phyloP scores from a whole-genome alignment of 2,888 invertebrate species.

The Octonoba sinensis region DNA sequence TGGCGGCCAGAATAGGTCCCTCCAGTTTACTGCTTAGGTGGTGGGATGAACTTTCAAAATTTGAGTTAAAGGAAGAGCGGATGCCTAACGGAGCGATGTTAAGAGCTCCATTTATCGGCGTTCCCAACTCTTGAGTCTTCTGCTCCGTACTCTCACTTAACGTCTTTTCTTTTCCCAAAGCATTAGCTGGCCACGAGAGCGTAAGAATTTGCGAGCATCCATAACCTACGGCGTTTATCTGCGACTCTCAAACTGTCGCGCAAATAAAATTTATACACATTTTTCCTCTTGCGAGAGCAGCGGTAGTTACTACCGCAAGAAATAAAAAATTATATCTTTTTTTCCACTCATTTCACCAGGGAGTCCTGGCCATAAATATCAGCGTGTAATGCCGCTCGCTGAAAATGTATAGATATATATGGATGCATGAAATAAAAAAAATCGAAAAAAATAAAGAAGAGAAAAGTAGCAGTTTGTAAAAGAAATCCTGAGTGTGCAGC shows the following conservation, averaged over 20 bases:
- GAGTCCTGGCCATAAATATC: slow-evolving; percentile 55
- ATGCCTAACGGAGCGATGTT: slow-evolving; percentile 47
- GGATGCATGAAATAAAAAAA: slow-evolving; percentile 5
- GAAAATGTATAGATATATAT: slow-evolving; percentile 44
- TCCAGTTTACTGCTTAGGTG: too few relatives aligned
- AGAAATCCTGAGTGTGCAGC: slow-evolving; percentile 20
- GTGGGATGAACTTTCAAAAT: slow-evolving; percentile 28
- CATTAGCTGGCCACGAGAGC: slow-evolving; percentile 48
- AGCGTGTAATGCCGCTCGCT: slow-evolving; percentile 42
- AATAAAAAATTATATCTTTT: slow-evolving; percentile 62
- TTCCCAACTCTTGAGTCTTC: slow-evolving; percentile 9
- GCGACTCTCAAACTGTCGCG: slow-evolving; percentile 55
- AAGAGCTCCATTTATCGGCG: slow-evolving; percentile 49
- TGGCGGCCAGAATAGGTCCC: too few relatives aligned
- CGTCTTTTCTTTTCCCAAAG: slow-evolving; percentile 24
- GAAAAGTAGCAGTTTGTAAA: slow-evolving; percentile 61
- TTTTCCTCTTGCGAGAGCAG: slow-evolving; percentile 8
- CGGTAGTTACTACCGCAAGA: slow-evolving; percentile 8
- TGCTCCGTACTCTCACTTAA: slow-evolving; percentile 8
- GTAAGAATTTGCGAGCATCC: slow-evolving; percentile 56
- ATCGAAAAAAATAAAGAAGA: slow-evolving; percentile 1
- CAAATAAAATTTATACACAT: slow-evolving; percentile 62
- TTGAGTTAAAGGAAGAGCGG: slow-evolving; percentile 36
- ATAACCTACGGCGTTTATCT: slow-evolving; percentile 55
- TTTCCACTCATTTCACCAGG: slow-evolving; percentile 61